phyloP scores from a whole-genome alignment of 2,797 vertebrate species.

The Streptopelia turtur region DNA sequence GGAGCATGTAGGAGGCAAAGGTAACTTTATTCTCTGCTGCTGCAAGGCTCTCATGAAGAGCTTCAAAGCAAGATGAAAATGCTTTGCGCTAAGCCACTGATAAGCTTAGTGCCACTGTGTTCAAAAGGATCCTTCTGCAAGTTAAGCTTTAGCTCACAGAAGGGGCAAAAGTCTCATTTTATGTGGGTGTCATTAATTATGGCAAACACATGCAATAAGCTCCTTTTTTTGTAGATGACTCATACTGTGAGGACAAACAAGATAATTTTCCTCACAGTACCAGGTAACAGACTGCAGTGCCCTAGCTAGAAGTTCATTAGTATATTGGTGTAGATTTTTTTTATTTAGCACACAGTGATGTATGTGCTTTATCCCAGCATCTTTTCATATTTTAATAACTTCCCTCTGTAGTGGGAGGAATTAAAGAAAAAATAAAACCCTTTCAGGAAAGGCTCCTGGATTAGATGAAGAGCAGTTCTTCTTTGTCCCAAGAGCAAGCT shows the following conservation, averaged over 20 bases:
- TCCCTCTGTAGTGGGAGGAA: background rate
- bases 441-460: background rate
- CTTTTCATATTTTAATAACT: constrained; percentile 8
- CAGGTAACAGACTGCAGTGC: background rate
- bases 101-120: background rate
- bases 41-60: background rate
- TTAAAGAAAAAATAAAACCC: background rate
- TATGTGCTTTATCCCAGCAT: background rate
- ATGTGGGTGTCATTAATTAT: constrained; percentile 18
- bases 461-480: background rate
- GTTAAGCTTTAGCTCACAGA: constrained; percentile 17
- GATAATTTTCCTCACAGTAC: background rate
- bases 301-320: background rate
- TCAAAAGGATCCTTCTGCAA: constrained; percentile 32
- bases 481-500: background rate
- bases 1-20: background rate
- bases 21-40: constrained; percentile 7
- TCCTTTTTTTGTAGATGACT: background rate
- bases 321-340: background rate
- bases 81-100: background rate
- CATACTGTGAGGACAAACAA: constrained; percentile 6
- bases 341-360: background rate
- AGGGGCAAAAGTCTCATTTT: constrained; percentile 4
- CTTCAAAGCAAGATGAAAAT: constrained; percentile 43
- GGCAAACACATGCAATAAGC: background rate